A percentile compares a stretch with the other conserved stretches of the same genome.
Evolutionary conservation across 2,797 vertebrate genomes (phyloP).

Genomic region (Geotria australis): DNA sequence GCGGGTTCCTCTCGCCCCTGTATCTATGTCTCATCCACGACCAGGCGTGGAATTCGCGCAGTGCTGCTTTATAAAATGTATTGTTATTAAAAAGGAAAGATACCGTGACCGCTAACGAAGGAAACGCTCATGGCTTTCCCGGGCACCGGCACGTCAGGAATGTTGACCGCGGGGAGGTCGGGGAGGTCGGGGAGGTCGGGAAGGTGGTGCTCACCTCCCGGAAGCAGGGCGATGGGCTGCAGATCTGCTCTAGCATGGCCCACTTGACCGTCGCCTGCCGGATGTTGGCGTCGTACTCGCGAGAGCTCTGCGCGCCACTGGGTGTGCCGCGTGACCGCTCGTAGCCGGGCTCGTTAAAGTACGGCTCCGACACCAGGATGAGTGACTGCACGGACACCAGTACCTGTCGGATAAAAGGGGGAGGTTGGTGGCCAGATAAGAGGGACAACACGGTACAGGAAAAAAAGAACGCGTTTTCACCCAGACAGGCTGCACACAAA

Average conservation of each 20-base stretch:
- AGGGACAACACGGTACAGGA: not conserved
- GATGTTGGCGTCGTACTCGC: conserved; percentile 92
- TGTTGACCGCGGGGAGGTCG: too few species aligned
- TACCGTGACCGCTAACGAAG: too few species aligned
- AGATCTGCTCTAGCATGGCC: conserved; percentile 96
- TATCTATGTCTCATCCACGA: too few species aligned
- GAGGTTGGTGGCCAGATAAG: not conserved
- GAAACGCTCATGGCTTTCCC: too few species aligned
- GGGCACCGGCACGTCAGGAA: too few species aligned
- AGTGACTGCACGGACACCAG: conserved; percentile 89
- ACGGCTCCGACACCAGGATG: conserved; percentile 82
- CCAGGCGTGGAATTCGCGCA: too few species aligned
- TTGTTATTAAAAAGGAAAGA: too few species aligned
- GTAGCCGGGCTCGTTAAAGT: conserved; percentile 94
- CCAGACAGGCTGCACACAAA: too few species aligned
- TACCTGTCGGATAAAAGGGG: conserved; percentile 18
- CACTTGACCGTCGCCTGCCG: conserved; percentile 88
- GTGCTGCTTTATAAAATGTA: too few species aligned
- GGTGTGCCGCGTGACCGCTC: conserved; percentile 80
- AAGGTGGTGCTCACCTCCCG: conserved; percentile 37
- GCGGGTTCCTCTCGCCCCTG: too few species aligned
- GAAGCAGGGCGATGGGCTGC: conserved; percentile 83
- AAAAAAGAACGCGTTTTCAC: not conserved
- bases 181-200: not conserved
- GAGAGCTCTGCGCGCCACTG: conserved; percentile 83